These are phyloP conservation scores for Coptodon rendalli DNA, from an alignment of 2,113 vertebrate genomes.

Conservation along the genomic window DNA sequence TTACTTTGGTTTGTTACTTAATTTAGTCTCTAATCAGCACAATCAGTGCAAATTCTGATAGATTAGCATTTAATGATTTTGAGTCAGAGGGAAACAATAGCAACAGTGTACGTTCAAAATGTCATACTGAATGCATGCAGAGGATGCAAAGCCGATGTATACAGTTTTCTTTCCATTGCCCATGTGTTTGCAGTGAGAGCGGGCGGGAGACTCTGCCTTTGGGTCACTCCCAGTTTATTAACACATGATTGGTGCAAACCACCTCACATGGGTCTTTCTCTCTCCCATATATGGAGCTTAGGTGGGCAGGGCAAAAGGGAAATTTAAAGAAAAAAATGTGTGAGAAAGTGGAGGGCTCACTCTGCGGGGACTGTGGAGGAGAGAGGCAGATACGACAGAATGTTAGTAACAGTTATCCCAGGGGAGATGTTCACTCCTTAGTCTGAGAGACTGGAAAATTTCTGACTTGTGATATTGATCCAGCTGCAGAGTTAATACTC, in stretches of 20 bases:
- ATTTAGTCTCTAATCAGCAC: neutral
- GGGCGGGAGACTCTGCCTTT: neutral
- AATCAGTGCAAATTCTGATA: neutral
- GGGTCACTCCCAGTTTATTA: conserved; percentile 22
- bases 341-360: conserved; percentile 34
- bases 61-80: neutral
- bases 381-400: neutral
- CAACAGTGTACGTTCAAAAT: neutral
- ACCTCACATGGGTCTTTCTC: conserved; percentile 79
- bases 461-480: neutral
- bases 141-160: neutral
- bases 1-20: neutral
- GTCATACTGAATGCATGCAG: neutral
- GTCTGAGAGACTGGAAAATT: neutral
- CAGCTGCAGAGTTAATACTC: neutral
- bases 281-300: conserved; percentile 69
- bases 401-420: neutral
- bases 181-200: conserved; percentile 1
- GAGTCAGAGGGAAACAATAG: neutral
- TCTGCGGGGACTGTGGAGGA: conserved; percentile 53
- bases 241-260: conserved; percentile 67
- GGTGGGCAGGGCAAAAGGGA: conserved; percentile 49
- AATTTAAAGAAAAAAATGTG: neutral
- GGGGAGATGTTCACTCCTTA: neutral
- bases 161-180: neutral